Percentiles rank a stretch among this genome's conserved stretches.
phyloP scores from a whole-genome alignment of 2,113 vertebrate species.

The Megaceryle torquata region DNA sequence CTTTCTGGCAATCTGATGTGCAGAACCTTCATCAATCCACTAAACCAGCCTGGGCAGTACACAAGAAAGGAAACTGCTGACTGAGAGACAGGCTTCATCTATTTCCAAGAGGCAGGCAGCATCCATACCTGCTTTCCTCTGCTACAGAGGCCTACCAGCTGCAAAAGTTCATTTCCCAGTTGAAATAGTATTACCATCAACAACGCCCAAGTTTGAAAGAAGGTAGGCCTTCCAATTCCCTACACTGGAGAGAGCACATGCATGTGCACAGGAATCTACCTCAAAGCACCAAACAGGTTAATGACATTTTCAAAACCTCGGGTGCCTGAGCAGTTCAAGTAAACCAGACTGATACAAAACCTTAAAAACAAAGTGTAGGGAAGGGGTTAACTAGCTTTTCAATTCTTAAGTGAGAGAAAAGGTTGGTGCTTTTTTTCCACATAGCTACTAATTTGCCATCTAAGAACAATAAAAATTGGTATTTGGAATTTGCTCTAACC shows the following conservation, averaged over 20 bases:
- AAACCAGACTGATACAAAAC: neutral
- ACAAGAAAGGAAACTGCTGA: neutral
- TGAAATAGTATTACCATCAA: neutral
- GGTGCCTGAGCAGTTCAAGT: neutral
- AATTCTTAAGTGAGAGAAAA: neutral
- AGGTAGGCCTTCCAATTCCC: neutral
- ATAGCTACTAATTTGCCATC: neutral
- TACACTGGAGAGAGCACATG: neutral
- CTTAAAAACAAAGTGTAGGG: neutral
- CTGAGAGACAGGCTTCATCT: neutral
- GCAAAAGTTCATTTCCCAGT: neutral
- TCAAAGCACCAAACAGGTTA: neutral
- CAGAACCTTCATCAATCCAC: neutral
- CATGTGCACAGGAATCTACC: neutral
- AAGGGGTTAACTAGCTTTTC: neutral
- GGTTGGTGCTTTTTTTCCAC: neutral
- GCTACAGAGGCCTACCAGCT: neutral
- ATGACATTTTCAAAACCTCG: neutral
- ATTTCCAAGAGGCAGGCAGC: neutral
- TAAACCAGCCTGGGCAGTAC: neutral
- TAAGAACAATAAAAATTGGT: neutral
- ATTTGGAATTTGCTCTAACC: neutral
- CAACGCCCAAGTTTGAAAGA: neutral
- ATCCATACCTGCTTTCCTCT: neutral
- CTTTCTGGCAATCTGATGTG: neutral